Percentiles rank a stretch among this genome's conserved stretches.
phyloP scores from a whole-genome alignment of 1,140 invertebrate species.

The Trichonephila clavata region DNA sequence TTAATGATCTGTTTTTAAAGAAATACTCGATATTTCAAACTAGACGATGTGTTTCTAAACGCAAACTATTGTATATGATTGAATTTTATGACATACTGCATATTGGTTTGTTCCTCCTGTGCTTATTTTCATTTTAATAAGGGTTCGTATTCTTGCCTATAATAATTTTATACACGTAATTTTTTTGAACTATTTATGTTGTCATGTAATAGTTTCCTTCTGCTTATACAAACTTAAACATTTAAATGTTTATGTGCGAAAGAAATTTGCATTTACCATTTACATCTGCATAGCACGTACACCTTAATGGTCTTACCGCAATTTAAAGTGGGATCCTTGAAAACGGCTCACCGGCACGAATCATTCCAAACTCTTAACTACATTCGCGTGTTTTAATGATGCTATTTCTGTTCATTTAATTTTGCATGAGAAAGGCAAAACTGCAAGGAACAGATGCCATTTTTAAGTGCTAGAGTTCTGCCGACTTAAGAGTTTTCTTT shows the following conservation, averaged over 20 bases:
- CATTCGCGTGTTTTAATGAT: not conserved
- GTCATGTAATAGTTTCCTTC: not conserved
- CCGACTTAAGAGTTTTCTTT: not conserved
- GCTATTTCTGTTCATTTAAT: not conserved
- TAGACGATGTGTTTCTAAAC: too few species aligned
- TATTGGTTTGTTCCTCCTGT: too few species aligned
- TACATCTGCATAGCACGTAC: not conserved
- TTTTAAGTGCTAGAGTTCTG: not conserved
- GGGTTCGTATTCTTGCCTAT: not conserved
- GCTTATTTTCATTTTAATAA: not conserved
- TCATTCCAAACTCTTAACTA: not conserved
- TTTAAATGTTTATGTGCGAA: not conserved
- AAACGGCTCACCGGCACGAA: not conserved
- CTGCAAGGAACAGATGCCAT: too few species aligned
- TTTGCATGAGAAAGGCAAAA: not conserved
- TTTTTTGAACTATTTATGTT: not conserved
- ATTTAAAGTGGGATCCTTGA: not conserved
- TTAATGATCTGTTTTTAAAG: too few species aligned
- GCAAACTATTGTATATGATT: too few species aligned
- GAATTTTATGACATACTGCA: too few species aligned
- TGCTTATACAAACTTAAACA: not conserved
- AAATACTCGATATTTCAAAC: too few species aligned
- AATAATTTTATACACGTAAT: not conserved
- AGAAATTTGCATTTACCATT: not conserved
- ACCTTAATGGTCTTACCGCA: not conserved